phyloP scores from a whole-genome alignment of 2,113 vertebrate genomes.

The Odocoileus hemionus region DNA sequence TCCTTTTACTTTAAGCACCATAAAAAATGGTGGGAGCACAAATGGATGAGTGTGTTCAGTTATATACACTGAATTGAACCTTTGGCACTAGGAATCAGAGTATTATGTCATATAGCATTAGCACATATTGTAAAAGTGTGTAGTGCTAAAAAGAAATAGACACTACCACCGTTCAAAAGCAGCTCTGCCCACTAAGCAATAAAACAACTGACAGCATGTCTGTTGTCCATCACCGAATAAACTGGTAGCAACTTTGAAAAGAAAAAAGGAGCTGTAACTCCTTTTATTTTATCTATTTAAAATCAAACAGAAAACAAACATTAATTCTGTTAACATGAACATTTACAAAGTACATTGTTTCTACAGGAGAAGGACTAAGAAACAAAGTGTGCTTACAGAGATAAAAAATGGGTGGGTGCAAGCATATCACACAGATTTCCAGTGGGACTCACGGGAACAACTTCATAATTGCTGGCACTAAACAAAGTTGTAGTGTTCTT shows the following conservation, averaged over 20 bases:
- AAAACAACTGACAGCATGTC: conserved; percentile 27
- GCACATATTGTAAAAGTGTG: conserved; percentile 61
- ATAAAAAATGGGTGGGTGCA: fast-evolving
- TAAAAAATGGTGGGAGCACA: conserved; percentile 7
- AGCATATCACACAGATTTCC: conserved; percentile 89
- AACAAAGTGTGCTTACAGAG: conserved; percentile 32
- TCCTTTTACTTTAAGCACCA: conserved; percentile 61
- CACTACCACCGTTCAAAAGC: conserved; percentile 62
- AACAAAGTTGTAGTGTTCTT: not conserved
- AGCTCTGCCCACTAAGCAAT: conserved; percentile 57
- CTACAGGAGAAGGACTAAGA: conserved; percentile 64
- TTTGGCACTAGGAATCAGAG: conserved; percentile 22
- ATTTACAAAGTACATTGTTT: conserved; percentile 24
- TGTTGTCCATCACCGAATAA: conserved; percentile 41
- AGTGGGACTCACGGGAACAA: conserved; percentile 94
- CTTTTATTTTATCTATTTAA: conserved; percentile 49
- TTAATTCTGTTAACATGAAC: conserved; percentile 65
- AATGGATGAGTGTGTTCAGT: conserved; percentile 29
- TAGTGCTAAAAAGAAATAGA: conserved; percentile 47
- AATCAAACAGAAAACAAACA: conserved; percentile 57
- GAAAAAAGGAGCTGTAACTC: not conserved
- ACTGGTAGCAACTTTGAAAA: conserved; percentile 63
- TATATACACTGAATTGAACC: conserved; percentile 62
- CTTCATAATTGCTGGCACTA: conserved; percentile 93
- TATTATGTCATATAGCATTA: conserved; percentile 14